These are phyloP conservation scores for Macrochelys suwanniensis DNA, from an alignment of 2,797 vertebrate genomes.

Conservation along the genomic window DNA sequence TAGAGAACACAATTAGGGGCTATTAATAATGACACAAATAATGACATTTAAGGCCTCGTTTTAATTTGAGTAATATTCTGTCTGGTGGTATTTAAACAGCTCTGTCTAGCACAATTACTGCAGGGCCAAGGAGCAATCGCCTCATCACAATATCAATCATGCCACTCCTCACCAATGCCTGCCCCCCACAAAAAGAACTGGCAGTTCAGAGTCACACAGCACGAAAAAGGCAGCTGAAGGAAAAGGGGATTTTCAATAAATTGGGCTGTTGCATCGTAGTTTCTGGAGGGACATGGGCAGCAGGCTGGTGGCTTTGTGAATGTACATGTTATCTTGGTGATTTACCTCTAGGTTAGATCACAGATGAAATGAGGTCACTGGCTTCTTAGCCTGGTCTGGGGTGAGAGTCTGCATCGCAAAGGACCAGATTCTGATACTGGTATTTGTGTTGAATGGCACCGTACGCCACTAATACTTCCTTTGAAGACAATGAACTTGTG, in stretches of 20 bases:
- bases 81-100: conserved; percentile 86
- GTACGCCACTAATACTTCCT: background rate
- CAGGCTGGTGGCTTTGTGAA: background rate
- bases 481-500: background rate
- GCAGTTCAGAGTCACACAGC: accelerated
- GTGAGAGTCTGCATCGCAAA: background rate
- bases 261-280: accelerated
- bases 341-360: background rate
- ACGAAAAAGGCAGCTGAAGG: accelerated
- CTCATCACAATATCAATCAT: background rate
- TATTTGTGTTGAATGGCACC: background rate
- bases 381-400: background rate
- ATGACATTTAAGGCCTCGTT: conserved; percentile 88
- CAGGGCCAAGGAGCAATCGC: conserved; percentile 39
- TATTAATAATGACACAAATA: conserved; percentile 91
- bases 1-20: conserved; percentile 89
- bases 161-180: background rate
- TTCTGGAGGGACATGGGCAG: background rate
- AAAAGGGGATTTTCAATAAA: background rate
- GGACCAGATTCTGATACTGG: background rate
- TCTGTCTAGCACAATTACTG: conserved; percentile 81
- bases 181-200: accelerated
- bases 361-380: background rate
- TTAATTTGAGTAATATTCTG: conserved; percentile 85
- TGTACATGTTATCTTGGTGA: background rate